Evolutionary conservation across 2,888 invertebrate genomes (phyloP), one percentile per base, ranked within the genome.

Genomic region (Eilema caniola): DNA sequence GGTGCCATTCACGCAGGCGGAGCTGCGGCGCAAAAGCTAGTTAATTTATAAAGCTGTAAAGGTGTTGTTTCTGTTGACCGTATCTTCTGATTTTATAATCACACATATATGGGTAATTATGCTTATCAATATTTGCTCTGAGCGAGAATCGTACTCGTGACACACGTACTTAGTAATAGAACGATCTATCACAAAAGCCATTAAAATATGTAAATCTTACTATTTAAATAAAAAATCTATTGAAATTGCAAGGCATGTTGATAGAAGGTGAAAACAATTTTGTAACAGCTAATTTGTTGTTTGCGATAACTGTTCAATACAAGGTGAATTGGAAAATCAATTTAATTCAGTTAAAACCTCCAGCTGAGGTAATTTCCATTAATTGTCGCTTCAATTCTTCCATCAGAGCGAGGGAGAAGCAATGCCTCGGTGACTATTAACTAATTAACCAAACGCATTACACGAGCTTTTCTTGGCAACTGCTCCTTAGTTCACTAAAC

Each of bases 301-400:
- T 76, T 75, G 69, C 79, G 67, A 80, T 79, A 85, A 81, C 74
- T 82, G 72, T 74, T 53, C 59, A 66, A 62, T 70, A 77, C 78
- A 81, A 84, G 82, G 86, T 85, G 81, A 86, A 89, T 87, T 86
- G 85, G 86, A 87, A 82, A 90, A 90, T 87, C 85, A 86, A 92
- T 90, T 90, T 85, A 85, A 87, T 90, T 87, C 86, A 83, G 82
- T 86, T 86, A 82, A 87, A 88, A 85, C 86, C 83, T 85, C 86
- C 89, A 90, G 88, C 90, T 88, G 89, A 86, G 88, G 90, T 90
- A 90, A 92, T 92, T 92, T 91, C 86, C 89, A 90, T 92, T 91
- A 89, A 92, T 91, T 90, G 88, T 82, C 84, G 79, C 78, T 80
- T 87, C 85, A 84, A 87, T 89, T 88, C 87, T 86, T 88, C 84